Evolutionary conservation across 2,888 invertebrate genomes (phyloP).

Genomic region (Mechanitis mazaeus): DNA sequence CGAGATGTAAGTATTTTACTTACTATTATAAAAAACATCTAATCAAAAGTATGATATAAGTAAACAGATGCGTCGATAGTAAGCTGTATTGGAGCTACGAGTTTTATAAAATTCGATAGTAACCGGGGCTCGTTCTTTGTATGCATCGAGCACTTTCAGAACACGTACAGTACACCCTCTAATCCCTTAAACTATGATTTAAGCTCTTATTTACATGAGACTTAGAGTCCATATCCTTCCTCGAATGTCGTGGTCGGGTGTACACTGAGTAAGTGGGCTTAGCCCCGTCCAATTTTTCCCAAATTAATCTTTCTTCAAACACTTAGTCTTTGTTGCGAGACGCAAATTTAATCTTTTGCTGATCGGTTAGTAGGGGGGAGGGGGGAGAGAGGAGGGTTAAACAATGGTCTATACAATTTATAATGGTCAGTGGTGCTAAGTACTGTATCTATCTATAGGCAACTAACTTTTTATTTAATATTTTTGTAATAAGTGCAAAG

Average conservation of each 20-base stretch:
- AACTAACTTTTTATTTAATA: too few relatives aligned
- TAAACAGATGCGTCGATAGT: neutral
- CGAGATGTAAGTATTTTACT: too few relatives aligned
- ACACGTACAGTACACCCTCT: slow-evolving; percentile 10
- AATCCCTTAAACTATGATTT: slow-evolving; percentile 3
- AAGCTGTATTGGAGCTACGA: neutral
- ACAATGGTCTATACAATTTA: slow-evolving; percentile 20
- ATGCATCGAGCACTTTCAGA: slow-evolving; percentile 20
- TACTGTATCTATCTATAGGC: neutral
- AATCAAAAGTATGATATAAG: neutral
- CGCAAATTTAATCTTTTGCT: slow-evolving; percentile 57
- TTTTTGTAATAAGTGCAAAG: too few relatives aligned
- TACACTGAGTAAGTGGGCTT: slow-evolving; percentile 26
- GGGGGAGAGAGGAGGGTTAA: slow-evolving; percentile 15
- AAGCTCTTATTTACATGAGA: slow-evolving; percentile 1
- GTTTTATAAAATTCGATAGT: slow-evolving; percentile 10
- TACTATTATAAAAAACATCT: too few relatives aligned
- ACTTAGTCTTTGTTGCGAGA: slow-evolving; percentile 58
- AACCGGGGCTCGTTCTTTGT: slow-evolving; percentile 16
- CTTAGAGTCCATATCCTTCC: slow-evolving; percentile 8
- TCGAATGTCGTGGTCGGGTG: slow-evolving; percentile 2
- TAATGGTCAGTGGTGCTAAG: slow-evolving; percentile 13
- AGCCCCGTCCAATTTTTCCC: slow-evolving; percentile 50
- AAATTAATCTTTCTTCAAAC: slow-evolving; percentile 73
- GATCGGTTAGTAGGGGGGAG: slow-evolving; percentile 30